Evolutionary conservation across 92 coral and sea anemone species (phyloP), one percentile per base, ranked within the genome.

Genomic region (Heliopora coerulea): DNA sequence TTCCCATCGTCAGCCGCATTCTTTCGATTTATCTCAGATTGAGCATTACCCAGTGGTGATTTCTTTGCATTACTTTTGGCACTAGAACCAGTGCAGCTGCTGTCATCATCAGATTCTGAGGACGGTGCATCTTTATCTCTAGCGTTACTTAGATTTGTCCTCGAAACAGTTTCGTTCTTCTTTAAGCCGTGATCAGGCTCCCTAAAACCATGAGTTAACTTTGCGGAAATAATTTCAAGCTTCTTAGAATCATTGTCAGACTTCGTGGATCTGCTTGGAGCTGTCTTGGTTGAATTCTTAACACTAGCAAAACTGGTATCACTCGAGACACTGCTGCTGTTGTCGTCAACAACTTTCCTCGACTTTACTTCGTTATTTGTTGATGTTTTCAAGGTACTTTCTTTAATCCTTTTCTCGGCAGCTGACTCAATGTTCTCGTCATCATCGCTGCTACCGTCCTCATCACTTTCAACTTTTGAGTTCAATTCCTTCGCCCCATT

Each of bases 261-360:
- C 42, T 37, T 37, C 42, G 42, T 37, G 42, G 42, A 11, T 4
- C 11, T 37, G 11, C 11, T 17, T 17, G 58, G 58, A 50, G 8
- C 8, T 4, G 29, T 23, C 33, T 14, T 56, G 31, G 30, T 6
- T 1, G 8, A 1, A 4, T 14, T 56, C 61, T 17, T 17, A 17
- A 17, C 58, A 50, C 17, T n/a, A 5, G 58, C 6, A 50, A 23
- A 17, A 6, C 19, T 49, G 34, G 56, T 10, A 14, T 27, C 59
- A 33, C 74, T 67, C 31, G 27, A 18, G 13, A 37, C 29, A 25
- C 57, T 27, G 34, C 58, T 67, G 34, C 74, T 41, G 15, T 50
- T 48, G 8, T 54, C 13, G 20, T n/a, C 30, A 1, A 9, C 59
- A 9, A 26, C 72, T 21, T 65, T 23, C 0, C 30, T 21, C 46